Conservation (phyloP, 2,888 invertebrate genomes). For the Ichneumoninae sp. region DNA sequence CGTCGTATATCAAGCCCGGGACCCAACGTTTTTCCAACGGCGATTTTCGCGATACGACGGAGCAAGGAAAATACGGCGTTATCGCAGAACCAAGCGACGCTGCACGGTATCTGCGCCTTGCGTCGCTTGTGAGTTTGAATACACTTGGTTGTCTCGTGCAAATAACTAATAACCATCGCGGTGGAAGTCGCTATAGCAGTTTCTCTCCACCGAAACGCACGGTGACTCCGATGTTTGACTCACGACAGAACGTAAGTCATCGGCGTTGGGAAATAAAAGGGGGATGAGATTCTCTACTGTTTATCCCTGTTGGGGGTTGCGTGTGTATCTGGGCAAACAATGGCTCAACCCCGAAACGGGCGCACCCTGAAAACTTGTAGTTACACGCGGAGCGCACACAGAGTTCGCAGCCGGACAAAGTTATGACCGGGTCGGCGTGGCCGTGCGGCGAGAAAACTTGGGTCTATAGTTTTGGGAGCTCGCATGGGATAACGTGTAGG, state of each 20-base stretch:
- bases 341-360: conserved; percentile 75
- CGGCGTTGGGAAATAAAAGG: conserved; percentile 56
- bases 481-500: conserved; percentile 30
- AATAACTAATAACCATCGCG: conserved; percentile 53
- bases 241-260: conserved; percentile 59
- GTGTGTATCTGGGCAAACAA: conserved; percentile 81
- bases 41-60: conserved; percentile 48
- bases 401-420: conserved; percentile 58
- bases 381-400: conserved; percentile 12
- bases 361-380: conserved; percentile 74
- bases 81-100: conserved; percentile 4
- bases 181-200: conserved; percentile 37
- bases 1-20: conserved; percentile 51
- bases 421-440: conserved; percentile 70
- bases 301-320: conserved; percentile 78
- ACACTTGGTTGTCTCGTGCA: conserved; percentile 14
- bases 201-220: conserved; percentile 32
- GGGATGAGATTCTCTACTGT: conserved; percentile 49
- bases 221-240: conserved; percentile 58
- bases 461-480: conserved; percentile 72
- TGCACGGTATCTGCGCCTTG: background rate
- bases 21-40: conserved; percentile 37
- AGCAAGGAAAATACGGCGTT: conserved; percentile 23
- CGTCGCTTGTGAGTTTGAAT: background rate
- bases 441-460: conserved; percentile 67